Base-by-base conservation (phyloP, 1,140 invertebrate genomes). In the Vanessa tameamea region DNA sequence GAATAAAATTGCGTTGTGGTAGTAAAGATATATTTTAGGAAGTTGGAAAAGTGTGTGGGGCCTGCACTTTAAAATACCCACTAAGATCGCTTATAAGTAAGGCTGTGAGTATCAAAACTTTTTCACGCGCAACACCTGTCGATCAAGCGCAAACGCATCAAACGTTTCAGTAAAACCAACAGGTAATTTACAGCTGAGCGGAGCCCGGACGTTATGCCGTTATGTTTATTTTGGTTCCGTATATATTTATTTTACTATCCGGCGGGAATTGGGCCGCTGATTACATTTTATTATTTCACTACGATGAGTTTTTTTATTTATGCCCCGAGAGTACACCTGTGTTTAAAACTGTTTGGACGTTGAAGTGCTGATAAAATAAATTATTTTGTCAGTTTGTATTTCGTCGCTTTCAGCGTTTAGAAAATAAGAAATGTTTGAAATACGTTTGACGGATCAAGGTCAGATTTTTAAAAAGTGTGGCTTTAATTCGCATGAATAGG, bases 91-190 rank as follows among this genome's bases (percentile, higher is more conserved):
- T 50, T 50, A 15, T 15, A 50, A 14, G 3, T 59, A 43, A 43
- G 37, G 37, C 37, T 5, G 37, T 43, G 80, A 82, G 78, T 82
- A 86, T 79, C 78, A 82, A 83, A 37, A 68, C 20, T 3, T 37
- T 0, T 15, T 14, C 0, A 31, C 76, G 63, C 11, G 9, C 57
- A 84, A 80, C 66, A 73, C 72, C 68, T 83, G 84, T 86, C 86
- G 85, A 88, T 89, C 85, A 85, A 83, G 86, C 87, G 81, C 80
- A 84, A 86, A 88, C 82, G 85, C 87, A 88, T 87, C 86, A 88
- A 87, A 87, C 85, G 85, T 90, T 88, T 88, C 87, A 87, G 85
- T 89, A 84, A 85, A 87, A 87, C 87, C 86, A 89, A 89, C 88
- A 90, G 88, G 88, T 90, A 90, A 89, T 90, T 86, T 82, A 85